Base-by-base conservation (phyloP, 2,113 vertebrate genomes). In the Holacanthus passer region DNA sequence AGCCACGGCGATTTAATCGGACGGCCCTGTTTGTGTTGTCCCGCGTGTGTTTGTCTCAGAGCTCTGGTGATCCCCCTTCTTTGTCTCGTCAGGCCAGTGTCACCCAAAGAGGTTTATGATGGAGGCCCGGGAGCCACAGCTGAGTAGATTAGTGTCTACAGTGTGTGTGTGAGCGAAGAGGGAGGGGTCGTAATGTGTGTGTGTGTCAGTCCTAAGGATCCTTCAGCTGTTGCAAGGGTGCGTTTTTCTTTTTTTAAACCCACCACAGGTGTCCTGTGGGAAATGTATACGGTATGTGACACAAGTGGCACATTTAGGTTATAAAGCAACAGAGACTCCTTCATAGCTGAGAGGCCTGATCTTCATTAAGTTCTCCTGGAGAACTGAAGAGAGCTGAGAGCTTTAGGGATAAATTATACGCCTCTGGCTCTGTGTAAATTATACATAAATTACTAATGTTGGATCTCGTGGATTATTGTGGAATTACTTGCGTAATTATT, bases 41-140 rank as follows among this genome's bases (percentile, higher is more conserved):
- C 87, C 64, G 74, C 81, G 73, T 79, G 73, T 87, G 77, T 91
- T 86, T 93, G 87, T 91, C 81, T 75, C 82, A 85, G 82, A 81
- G 90, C 75, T 83, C 74, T 67, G 45, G 59, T 72, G 79, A 69
- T 39, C 88, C 76, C 73, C 73, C 83, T 70, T 67, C 66, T 90
- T 91, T 92, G 92, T 94, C 92, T 93, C 83, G 60, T 91, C 63
- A 73, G 73, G 80, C 43, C 88, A 70, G 79, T 79, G 87, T 91
- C 79, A 90, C 88, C 91, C 88, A 93, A 87, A 92, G 89, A 90
- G 90, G 84, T 92, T 94, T 93, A 93, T 70, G 75, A 69, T 83
- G 59, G 48, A 50, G 84, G 77, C 43, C 1, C 20, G 50, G 82
- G 83, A 70, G 77, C 31, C 88, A 84, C 90, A 91, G 89, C 86